Conservation (phyloP, 2,113 vertebrate genomes). For the Oxyura jamaicensis region DNA sequence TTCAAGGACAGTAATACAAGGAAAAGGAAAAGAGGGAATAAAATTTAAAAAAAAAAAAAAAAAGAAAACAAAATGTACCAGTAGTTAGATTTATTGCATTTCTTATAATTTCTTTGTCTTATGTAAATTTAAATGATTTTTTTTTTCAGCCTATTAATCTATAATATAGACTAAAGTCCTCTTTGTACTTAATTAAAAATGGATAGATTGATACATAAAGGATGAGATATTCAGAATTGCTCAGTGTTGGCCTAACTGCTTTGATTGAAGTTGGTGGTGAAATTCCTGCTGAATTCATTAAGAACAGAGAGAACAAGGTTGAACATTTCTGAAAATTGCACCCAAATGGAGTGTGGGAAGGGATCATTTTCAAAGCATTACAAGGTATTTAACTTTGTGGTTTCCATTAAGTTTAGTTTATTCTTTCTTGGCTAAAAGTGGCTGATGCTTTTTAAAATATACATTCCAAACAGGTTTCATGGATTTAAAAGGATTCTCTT, state of each 20-base stretch:
- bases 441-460: neutral
- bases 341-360: neutral
- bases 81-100: neutral
- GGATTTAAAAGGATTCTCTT: neutral
- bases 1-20: neutral
- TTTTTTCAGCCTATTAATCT: neutral
- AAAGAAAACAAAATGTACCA: conserved; percentile 1
- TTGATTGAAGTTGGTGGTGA: neutral
- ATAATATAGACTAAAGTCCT: neutral
- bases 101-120: neutral
- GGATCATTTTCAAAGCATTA: neutral
- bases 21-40: neutral
- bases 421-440: neutral
- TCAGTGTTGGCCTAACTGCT: neutral
- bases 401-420: neutral
- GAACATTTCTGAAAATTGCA: neutral
- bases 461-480: neutral
- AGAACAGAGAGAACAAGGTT: neutral
- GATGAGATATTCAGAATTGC: neutral
- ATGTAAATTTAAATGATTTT: conserved; percentile 4
- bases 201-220: neutral
- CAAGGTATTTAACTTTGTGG: neutral
- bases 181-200: conserved; percentile 21
- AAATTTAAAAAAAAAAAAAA: neutral
- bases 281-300: neutral